Evolutionary conservation across 2,888 invertebrate genomes (phyloP).

Genomic region (Idaea biselata): DNA sequence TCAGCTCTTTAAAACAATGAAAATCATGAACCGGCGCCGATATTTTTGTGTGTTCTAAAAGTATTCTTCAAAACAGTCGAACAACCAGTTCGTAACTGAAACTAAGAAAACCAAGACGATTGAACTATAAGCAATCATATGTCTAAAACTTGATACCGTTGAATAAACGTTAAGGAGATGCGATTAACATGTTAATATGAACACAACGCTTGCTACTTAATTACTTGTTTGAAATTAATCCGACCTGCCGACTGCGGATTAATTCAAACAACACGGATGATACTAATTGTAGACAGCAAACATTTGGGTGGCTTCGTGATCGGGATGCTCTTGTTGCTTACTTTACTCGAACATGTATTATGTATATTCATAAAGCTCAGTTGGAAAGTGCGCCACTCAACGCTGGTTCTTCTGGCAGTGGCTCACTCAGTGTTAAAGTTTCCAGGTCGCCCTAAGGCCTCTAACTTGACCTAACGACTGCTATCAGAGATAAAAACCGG

Average conservation of each 20-base stretch:
- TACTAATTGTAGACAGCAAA: slow-evolving; percentile 12
- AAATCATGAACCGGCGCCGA: too few relatives aligned
- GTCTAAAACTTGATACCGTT: slow-evolving; percentile 11
- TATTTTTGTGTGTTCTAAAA: too few relatives aligned
- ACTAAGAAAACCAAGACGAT: background rate
- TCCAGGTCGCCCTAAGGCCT: too few relatives aligned
- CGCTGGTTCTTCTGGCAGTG: too few relatives aligned
- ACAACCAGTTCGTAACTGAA: too few relatives aligned
- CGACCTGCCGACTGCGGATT: slow-evolving; percentile 26
- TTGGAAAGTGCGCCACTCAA: too few relatives aligned
- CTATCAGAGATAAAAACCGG: too few relatives aligned
- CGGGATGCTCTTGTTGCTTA: background rate
- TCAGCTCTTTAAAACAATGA: too few relatives aligned
- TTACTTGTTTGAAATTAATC: slow-evolving; percentile 54
- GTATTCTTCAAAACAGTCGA: background rate
- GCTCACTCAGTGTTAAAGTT: too few relatives aligned
- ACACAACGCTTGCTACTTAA: slow-evolving; percentile 50
- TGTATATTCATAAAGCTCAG: too few relatives aligned
- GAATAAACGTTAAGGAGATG: slow-evolving; percentile 40
- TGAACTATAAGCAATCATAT: background rate
- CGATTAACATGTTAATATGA: slow-evolving; percentile 58
- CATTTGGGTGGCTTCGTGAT: slow-evolving; percentile 12
- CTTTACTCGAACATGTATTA: too few relatives aligned
- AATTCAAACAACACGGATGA: slow-evolving; percentile 20
- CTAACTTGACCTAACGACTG: too few relatives aligned